These are phyloP conservation scores for Pipistrellus kuhlii DNA, from an alignment of 2,797 vertebrate species.

Conservation along the genomic window DNA sequence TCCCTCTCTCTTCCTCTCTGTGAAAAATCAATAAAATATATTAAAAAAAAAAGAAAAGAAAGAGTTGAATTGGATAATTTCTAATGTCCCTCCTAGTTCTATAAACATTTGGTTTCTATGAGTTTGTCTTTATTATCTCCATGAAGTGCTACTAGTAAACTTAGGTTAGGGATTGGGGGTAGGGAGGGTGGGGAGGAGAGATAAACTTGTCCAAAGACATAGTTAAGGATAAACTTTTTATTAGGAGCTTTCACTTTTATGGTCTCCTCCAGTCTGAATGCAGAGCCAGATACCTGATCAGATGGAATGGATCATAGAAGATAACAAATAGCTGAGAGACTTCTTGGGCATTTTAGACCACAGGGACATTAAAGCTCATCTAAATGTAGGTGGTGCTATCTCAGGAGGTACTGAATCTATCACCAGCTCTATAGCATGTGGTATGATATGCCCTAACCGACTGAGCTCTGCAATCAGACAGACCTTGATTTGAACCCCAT, in stretches of 20 bases:
- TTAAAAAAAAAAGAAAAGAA: too few relatives aligned
- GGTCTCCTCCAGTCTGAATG: constrained; percentile 16
- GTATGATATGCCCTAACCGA: not conserved
- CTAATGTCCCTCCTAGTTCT: not conserved
- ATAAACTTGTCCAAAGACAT: constrained; percentile 9
- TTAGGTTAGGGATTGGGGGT: not conserved
- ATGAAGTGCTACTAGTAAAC: not conserved
- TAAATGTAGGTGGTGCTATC: too few relatives aligned
- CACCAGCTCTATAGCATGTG: not conserved
- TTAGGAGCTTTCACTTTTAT: constrained; percentile 12
- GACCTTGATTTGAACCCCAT: not conserved
- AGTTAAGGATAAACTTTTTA: constrained; percentile 23
- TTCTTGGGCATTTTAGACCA: not conserved
- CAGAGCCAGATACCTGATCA: not conserved
- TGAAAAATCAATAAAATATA: too few relatives aligned
- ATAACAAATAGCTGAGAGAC: constrained; percentile 10
- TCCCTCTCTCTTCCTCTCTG: too few relatives aligned
- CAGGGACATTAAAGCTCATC: not conserved
- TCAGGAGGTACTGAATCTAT: too few relatives aligned
- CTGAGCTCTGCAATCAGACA: not conserved
- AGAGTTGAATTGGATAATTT: constrained; percentile 1
- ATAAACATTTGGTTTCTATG: not conserved
- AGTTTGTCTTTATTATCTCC: constrained; percentile 28
- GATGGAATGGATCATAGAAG: not conserved
- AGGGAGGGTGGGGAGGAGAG: not conserved